phyloP scores from a whole-genome alignment of 2,888 invertebrate species.

The Syritta pipiens region DNA sequence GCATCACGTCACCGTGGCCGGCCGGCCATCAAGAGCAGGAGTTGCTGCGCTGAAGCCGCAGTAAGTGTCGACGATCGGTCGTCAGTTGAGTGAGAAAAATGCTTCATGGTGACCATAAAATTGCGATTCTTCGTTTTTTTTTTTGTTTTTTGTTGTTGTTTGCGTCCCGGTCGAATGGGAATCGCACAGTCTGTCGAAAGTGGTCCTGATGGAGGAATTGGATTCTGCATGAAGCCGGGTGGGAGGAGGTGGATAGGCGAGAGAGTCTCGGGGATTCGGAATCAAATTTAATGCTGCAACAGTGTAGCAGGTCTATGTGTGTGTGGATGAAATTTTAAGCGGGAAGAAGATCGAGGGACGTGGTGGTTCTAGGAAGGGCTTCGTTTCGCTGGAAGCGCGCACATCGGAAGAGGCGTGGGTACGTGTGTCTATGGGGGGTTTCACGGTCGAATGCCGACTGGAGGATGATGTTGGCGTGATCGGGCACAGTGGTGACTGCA shows the following conservation, averaged over 20 bases:
- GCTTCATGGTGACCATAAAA: slow-evolving; percentile 39
- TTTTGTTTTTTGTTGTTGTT: not conserved
- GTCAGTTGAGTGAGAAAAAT: slow-evolving; percentile 43
- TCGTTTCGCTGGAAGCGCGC: slow-evolving; percentile 35
- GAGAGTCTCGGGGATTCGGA: too few relatives aligned
- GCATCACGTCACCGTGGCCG: slow-evolving; percentile 42
- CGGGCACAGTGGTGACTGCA: too few relatives aligned
- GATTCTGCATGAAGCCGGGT: slow-evolving; percentile 24
- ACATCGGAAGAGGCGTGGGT: slow-evolving; percentile 14
- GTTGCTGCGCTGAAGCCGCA: not conserved
- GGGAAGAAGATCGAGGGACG: slow-evolving; percentile 4
- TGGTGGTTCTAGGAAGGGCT: slow-evolving; percentile 31
- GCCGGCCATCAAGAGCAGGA: not conserved
- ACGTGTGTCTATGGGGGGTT: slow-evolving; percentile 5
- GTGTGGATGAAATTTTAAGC: slow-evolving; percentile 17
- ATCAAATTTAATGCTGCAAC: slow-evolving; percentile 47
- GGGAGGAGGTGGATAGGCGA: too few relatives aligned
- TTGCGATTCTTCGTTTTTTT: not conserved
- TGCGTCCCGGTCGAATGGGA: too few relatives aligned
- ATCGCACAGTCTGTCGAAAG: too few relatives aligned
- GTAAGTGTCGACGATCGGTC: slow-evolving; percentile 16
- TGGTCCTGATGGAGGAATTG: too few relatives aligned
- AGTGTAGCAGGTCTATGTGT: slow-evolving; percentile 30
- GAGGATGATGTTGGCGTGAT: too few relatives aligned
- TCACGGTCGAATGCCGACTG: slow-evolving; percentile 43